Conservation (phyloP, 2,888 invertebrate species). For the Monopis laevigella region DNA sequence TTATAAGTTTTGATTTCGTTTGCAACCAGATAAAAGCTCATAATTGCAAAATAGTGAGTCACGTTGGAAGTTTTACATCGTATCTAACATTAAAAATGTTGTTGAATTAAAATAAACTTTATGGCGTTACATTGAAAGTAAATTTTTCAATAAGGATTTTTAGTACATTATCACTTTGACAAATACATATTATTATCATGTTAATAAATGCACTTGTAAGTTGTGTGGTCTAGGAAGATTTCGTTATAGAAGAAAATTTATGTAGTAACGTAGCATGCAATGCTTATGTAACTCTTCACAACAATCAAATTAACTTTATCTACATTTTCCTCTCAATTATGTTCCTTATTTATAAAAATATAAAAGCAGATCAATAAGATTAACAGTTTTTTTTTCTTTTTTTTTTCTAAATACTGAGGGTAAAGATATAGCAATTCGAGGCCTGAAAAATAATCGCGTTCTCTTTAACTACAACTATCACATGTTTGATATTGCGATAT, state of each 20-base stretch:
- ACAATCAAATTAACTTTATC: too few species aligned
- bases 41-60: constrained; percentile 6
- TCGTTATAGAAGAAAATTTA: neutral
- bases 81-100: constrained; percentile 1
- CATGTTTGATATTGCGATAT: too few species aligned
- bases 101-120: neutral
- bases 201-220: constrained; percentile 1
- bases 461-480: too few species aligned
- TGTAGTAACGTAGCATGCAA: too few species aligned
- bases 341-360: too few species aligned
- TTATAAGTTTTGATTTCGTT: neutral
- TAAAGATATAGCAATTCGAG: too few species aligned
- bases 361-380: too few species aligned
- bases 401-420: too few species aligned
- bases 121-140: neutral
- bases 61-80: neutral
- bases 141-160: neutral
- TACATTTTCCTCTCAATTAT: too few species aligned
- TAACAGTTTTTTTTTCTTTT: too few species aligned
- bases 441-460: too few species aligned
- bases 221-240: neutral
- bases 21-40: neutral
- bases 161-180: constrained; percentile 4
- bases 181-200: constrained; percentile 3
- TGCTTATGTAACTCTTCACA: too few species aligned